phyloP scores from a whole-genome alignment of 2,113 vertebrate genomes.

The Carollia perspicillata region DNA sequence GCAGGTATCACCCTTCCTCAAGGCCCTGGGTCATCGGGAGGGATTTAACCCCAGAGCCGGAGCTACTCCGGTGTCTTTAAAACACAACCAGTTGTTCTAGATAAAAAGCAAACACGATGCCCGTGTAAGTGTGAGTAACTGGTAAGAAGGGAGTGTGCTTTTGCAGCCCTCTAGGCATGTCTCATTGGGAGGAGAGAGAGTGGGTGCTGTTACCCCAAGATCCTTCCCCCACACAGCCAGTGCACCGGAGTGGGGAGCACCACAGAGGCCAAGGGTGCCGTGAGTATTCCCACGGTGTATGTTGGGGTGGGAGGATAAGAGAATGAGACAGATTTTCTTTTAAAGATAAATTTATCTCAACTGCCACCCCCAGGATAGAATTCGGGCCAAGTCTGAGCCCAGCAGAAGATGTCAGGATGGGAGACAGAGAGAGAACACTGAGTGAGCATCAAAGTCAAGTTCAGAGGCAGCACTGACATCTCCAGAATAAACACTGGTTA shows the following conservation, averaged over 20 bases:
- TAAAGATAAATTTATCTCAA: not conserved
- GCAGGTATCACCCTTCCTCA: not conserved
- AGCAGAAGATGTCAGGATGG: conserved; percentile 25
- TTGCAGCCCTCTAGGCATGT: not conserved
- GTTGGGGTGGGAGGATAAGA: not conserved
- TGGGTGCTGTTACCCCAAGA: not conserved
- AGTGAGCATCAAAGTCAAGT: conserved; percentile 67
- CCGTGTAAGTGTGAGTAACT: not conserved
- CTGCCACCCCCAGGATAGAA: not conserved
- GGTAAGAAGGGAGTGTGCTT: not conserved
- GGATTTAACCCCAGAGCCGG: not conserved
- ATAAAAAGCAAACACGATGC: not conserved
- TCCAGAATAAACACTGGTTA: conserved; percentile 64
- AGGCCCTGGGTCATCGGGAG: not conserved
- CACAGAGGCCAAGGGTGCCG: not conserved
- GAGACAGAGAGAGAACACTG: conserved; percentile 23
- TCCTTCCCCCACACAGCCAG: not conserved
- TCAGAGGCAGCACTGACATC: conserved; percentile 62
- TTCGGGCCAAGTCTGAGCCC: not conserved
- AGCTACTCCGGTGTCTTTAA: not conserved
- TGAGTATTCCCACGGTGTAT: not conserved
- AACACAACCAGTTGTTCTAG: not conserved
- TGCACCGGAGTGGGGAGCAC: not conserved
- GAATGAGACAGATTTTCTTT: not conserved
- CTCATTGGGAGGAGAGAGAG: not conserved